Percentiles rank a stretch among this genome's conserved stretches.
These are phyloP conservation scores for Hemiprocne comata DNA, from an alignment of 2,113 vertebrate genomes.

Conservation along the genomic window DNA sequence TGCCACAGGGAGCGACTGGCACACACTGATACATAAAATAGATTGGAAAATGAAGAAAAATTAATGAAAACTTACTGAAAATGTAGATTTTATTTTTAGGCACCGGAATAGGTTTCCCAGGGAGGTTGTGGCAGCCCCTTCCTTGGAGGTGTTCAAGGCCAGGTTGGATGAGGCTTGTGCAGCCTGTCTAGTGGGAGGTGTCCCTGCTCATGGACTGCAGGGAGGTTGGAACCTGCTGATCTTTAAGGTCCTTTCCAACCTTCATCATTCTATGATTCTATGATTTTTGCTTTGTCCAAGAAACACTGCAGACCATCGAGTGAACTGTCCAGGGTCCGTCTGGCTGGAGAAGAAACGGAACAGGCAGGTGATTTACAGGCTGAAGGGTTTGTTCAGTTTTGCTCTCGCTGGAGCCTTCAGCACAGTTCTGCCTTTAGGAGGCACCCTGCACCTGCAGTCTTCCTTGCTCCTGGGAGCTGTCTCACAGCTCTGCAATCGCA, in stretches of 20 bases:
- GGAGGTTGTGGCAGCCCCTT: too few species aligned
- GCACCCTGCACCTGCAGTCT: not conserved
- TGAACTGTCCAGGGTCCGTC: not conserved
- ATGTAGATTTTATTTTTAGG: not conserved
- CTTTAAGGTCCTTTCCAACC: too few species aligned
- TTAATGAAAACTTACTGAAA: not conserved
- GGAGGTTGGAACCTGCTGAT: too few species aligned
- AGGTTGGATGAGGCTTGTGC: too few species aligned
- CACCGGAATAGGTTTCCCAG: too few species aligned
- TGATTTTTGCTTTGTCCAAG: not conserved
- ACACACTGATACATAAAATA: not conserved
- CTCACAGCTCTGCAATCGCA: not conserved
- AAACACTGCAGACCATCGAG: not conserved
- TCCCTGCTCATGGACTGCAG: too few species aligned
- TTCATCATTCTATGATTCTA: too few species aligned
- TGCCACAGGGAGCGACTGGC: not conserved
- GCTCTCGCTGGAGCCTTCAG: not conserved
- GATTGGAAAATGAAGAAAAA: not conserved
- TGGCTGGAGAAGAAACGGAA: not conserved
- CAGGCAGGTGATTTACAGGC: not conserved
- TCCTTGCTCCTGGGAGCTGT: not conserved
- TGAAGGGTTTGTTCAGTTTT: not conserved
- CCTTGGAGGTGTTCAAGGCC: too few species aligned
- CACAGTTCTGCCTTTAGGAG: conserved; percentile 40
- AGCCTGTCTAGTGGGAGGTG: too few species aligned